Evolutionary conservation across 2,888 invertebrate species (phyloP).

Genomic region (Limenitis camilla): DNA sequence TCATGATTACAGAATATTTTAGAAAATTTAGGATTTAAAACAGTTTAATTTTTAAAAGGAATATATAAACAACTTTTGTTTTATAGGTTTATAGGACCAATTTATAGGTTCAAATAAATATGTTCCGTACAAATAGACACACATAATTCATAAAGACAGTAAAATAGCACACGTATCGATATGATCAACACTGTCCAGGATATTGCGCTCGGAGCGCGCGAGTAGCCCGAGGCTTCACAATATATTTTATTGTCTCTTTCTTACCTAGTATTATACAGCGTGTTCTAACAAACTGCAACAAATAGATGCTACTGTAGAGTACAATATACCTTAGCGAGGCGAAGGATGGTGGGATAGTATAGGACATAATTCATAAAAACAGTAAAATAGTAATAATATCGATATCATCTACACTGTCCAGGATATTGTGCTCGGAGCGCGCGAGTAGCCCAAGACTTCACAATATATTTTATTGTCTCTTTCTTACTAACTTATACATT

Average conservation of each 20-base stretch:
- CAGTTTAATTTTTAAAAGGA: no score
- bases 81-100: background rate
- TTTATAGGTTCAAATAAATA: background rate
- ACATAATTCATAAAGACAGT: slow-evolving; percentile 1
- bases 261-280: slow-evolving; percentile 23
- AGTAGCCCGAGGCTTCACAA: slow-evolving; percentile 33
- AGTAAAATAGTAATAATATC: slow-evolving; percentile 16
- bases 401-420: slow-evolving; percentile 26
- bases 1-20: no score
- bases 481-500: no score
- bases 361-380: slow-evolving; percentile 1
- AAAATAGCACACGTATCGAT: slow-evolving; percentile 18
- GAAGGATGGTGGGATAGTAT: no score
- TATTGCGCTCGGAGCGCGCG: slow-evolving; percentile 46
- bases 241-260: slow-evolving; percentile 28
- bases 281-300: no score
- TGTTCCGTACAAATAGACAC: background rate
- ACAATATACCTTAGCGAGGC: no score
- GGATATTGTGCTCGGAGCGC: slow-evolving; percentile 47
- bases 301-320: no score
- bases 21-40: no score
- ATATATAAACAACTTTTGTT: no score
- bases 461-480: slow-evolving; percentile 28
- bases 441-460: slow-evolving; percentile 34
- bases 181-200: slow-evolving; percentile 30